Base-by-base conservation (phyloP, 2,113 vertebrate genomes). In the Mus pahari region DNA sequence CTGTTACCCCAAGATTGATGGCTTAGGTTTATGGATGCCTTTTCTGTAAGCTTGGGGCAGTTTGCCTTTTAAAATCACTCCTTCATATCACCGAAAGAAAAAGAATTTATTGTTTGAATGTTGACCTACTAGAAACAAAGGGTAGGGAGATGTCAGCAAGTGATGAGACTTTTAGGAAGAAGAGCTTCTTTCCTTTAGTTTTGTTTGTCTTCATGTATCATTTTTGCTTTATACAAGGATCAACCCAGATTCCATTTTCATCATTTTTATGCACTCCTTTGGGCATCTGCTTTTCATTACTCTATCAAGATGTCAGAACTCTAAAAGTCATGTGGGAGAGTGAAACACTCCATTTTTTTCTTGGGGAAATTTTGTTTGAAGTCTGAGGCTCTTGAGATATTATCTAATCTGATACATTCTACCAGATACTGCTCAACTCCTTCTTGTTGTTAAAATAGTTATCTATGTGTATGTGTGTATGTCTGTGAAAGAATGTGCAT, bases 11-110 rank as follows among this genome's bases (percentile, higher is more conserved):
- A 92, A 11, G 78, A 79, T 79, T 68, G 45, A 36, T 36, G 62
- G 68, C 83, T 88, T 90, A 95, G 68, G 45, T 10, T 42, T 92
- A 82, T 55, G 5, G 39, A 60, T 89, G 28, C 3, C 55, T 95
- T 94, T 95, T 92, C n/a, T 74, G 28, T 84, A 90, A 94, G 39
- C 50, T 84, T 96, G 19, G 87, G 33, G 16, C 33, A 86, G 12
- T 83, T 95, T 90, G 68, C 45, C 45, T 96, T 95, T 96, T 95
- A 82, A 92, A 71, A 36, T 90, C 28, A 68, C 39, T 92, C 14
- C 28, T 53, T 90, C 39, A 95, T 55, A 33, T 90, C 90, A 77
- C 24, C 17, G 77, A 31, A 87, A 70, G 53, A 64, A 82, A 86
- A 77, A 28, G 3, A 89, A 91, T 86, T 60, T 92, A 86, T 93